Conservation (phyloP, 2,113 vertebrate genomes). For the Isichthys henryi region DNA sequence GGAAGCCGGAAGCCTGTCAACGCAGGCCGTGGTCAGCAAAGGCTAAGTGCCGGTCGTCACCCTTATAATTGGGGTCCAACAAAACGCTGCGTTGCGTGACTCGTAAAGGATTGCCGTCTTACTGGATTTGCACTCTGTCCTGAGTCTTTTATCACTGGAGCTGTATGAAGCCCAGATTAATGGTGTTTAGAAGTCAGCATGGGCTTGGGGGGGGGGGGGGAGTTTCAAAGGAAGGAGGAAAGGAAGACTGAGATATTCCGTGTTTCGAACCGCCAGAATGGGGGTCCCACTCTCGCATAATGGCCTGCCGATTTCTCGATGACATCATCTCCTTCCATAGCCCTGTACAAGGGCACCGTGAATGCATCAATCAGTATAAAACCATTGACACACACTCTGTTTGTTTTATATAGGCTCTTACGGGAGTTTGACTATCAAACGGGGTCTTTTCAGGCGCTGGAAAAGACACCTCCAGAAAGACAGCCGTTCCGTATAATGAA, state of each 20-base stretch:
- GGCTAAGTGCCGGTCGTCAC: constrained; percentile 14
- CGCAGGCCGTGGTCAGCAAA: constrained; percentile 8
- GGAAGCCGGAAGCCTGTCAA: neutral
- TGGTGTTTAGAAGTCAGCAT: constrained; percentile 22
- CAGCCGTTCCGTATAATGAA: neutral
- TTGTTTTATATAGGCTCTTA: constrained; percentile 2
- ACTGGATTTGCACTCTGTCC: constrained; percentile 18
- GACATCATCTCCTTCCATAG: neutral
- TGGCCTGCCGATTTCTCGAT: neutral
- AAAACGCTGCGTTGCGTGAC: constrained; percentile 3
- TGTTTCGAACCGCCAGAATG: neutral
- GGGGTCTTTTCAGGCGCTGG: neutral
- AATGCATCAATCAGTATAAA: constrained; percentile 4
- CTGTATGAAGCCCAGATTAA: constrained; percentile 22
- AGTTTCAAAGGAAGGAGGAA: neutral
- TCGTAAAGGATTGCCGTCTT: constrained; percentile 11
- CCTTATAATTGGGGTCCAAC: constrained; percentile 27
- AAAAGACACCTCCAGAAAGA: neutral
- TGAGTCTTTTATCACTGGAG: constrained; percentile 22
- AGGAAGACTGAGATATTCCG: neutral
- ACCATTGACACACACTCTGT: neutral
- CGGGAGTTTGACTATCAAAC: neutral
- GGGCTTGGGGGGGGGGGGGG: neutral
- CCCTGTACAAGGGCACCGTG: neutral
- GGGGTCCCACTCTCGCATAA: neutral